These are phyloP conservation scores for Mythimna ferrago DNA, from an alignment of 2,888 invertebrate species.

Conservation along the genomic window DNA sequence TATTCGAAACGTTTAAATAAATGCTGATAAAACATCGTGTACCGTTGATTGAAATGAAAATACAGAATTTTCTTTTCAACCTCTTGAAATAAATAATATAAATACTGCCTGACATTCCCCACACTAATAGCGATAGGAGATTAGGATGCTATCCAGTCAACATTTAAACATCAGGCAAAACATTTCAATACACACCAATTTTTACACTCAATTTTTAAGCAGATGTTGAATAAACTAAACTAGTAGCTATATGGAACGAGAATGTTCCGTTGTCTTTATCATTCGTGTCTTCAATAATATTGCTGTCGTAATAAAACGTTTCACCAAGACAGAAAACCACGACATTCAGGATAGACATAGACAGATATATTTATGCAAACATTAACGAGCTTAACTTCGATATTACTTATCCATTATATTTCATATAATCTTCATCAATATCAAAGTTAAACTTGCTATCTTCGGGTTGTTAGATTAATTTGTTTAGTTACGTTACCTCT, in stretches of 20 bases:
- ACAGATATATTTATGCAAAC: slow-evolving; percentile 71
- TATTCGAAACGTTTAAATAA: background rate
- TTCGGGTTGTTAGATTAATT: slow-evolving; percentile 36
- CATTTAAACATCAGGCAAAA: slow-evolving; percentile 75
- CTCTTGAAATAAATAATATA: slow-evolving; percentile 69
- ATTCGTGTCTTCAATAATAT: background rate
- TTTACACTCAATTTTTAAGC: slow-evolving; percentile 66
- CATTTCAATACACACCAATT: slow-evolving; percentile 65
- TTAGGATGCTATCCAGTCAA: slow-evolving; percentile 87
- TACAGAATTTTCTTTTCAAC: slow-evolving; percentile 68
- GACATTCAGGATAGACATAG: slow-evolving; percentile 80
- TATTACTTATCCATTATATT: background rate
- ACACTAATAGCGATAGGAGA: slow-evolving; percentile 88
- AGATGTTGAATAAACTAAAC: slow-evolving; percentile 27
- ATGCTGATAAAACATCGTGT: slow-evolving; percentile 63
- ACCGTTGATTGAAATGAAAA: slow-evolving; percentile 69
- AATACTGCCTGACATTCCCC: slow-evolving; percentile 80
- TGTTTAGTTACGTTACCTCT: slow-evolving; percentile 92
- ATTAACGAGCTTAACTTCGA: slow-evolving; percentile 69
- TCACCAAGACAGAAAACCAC: slow-evolving; percentile 77
- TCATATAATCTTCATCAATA: slow-evolving; percentile 9
- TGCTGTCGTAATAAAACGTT: slow-evolving; percentile 70
- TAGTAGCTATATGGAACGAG: background rate
- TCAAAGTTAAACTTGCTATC: slow-evolving; percentile 58
- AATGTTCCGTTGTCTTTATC: background rate